phyloP scores from a whole-genome alignment of 2,888 invertebrate species.

The Cenopis cana region DNA sequence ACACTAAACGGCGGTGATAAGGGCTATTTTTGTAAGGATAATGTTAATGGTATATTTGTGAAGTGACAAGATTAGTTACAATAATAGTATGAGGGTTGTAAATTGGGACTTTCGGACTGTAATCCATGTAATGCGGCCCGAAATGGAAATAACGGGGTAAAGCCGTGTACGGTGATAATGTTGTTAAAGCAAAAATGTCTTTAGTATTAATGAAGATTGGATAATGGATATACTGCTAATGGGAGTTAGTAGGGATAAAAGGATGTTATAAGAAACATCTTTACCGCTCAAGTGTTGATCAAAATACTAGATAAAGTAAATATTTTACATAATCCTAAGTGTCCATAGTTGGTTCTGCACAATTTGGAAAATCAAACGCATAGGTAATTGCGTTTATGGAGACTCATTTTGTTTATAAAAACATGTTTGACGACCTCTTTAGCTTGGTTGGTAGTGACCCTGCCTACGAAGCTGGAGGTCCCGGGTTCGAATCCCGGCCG shows the following conservation, averaged over 20 bases:
- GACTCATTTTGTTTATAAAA: too few relatives aligned
- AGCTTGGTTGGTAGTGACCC: too few relatives aligned
- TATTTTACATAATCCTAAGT: background rate
- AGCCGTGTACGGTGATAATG: slow-evolving; percentile 28
- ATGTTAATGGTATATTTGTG: background rate
- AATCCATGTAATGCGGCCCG: slow-evolving; percentile 67
- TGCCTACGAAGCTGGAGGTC: too few relatives aligned
- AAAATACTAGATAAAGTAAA: background rate
- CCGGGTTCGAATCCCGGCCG: too few relatives aligned
- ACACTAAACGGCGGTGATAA: background rate
- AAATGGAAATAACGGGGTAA: slow-evolving; percentile 68
- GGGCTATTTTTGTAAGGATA: background rate
- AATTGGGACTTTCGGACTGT: slow-evolving; percentile 62
- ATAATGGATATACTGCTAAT: slow-evolving; percentile 25
- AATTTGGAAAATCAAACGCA: too few relatives aligned
- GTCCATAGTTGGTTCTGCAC: too few relatives aligned
- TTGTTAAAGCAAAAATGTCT: slow-evolving; percentile 38
- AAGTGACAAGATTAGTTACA: slow-evolving; percentile 59
- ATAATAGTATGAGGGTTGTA: slow-evolving; percentile 67
- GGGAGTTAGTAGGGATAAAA: slow-evolving; percentile 12
- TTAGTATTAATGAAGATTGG: slow-evolving; percentile 41
- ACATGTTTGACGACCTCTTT: too few relatives aligned
- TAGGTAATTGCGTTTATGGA: too few relatives aligned
- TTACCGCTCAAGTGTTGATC: background rate
- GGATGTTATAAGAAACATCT: background rate